These are phyloP conservation scores for Hypocryptadius cinnamomeus DNA, from an alignment of 2,113 vertebrate genomes.

Conservation along the genomic window DNA sequence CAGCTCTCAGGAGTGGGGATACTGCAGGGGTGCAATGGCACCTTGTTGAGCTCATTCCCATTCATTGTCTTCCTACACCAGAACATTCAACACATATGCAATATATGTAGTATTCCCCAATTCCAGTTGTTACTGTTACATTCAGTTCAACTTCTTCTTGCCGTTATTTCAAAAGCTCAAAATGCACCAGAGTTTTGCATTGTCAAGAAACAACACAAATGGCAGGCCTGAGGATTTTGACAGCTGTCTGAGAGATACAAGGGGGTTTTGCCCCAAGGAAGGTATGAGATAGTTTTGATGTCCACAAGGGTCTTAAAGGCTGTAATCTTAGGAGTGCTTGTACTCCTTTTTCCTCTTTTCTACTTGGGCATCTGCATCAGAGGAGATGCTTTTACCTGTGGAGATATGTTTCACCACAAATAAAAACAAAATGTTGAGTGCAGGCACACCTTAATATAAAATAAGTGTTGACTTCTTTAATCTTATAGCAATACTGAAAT, in stretches of 20 bases:
- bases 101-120: accelerated
- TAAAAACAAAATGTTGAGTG: background rate
- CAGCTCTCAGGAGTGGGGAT: background rate
- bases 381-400: background rate
- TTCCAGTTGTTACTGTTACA: background rate
- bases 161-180: background rate
- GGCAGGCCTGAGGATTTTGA: background rate
- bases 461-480: background rate
- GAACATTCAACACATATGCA: background rate
- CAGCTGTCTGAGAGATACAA: background rate
- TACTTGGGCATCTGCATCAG: background rate
- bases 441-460: background rate
- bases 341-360: background rate
- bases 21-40: background rate
- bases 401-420: background rate
- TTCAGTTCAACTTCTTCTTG: background rate
- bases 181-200: background rate
- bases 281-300: background rate
- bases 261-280: background rate
- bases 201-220: background rate
- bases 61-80: background rate
- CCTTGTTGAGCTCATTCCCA: background rate
- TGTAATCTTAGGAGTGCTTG: background rate
- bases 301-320: background rate
- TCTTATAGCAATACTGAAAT: background rate